Conservation (phyloP, 2,888 invertebrate species). For the Elysia crispata region DNA sequence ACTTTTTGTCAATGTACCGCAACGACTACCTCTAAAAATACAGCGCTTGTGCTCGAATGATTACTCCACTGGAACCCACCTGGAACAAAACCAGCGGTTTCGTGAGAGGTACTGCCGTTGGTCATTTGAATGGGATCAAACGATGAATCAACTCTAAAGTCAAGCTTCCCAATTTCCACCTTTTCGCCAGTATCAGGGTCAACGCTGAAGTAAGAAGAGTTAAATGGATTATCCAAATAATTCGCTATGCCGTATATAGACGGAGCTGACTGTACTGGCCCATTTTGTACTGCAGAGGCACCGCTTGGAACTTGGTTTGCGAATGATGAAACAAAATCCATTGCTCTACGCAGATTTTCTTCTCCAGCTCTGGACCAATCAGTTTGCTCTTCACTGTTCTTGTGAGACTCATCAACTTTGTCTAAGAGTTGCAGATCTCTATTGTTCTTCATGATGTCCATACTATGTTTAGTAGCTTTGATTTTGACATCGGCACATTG, state of each 20-base stretch:
- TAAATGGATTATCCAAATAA: slow-evolving; percentile 55
- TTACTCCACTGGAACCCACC: too few relatives aligned
- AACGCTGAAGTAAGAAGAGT: slow-evolving; percentile 52
- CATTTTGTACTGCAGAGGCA: neutral
- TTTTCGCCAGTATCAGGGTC: slow-evolving; percentile 51
- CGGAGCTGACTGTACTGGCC: neutral
- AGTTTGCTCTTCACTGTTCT: neutral
- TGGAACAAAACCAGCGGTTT: slow-evolving; percentile 2
- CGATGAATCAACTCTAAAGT: slow-evolving; percentile 55
- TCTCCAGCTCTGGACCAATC: too few relatives aligned
- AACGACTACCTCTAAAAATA: too few relatives aligned
- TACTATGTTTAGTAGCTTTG: slow-evolving; percentile 38
- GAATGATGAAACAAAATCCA: neutral
- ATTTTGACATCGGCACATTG: slow-evolving; percentile 60
- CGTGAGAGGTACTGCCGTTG: neutral
- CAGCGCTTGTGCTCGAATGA: too few relatives aligned
- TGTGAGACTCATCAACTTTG: neutral
- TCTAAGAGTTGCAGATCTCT: slow-evolving; percentile 1
- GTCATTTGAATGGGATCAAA: neutral
- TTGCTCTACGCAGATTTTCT: neutral
- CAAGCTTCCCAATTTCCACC: slow-evolving; percentile 47
- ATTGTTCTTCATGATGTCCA: neutral
- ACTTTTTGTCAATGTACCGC: too few relatives aligned
- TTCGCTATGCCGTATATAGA: slow-evolving; percentile 56
- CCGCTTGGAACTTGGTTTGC: too few relatives aligned